Base-by-base conservation (phyloP, 2,113 vertebrate species). In the Callithrix jacchus region DNA sequence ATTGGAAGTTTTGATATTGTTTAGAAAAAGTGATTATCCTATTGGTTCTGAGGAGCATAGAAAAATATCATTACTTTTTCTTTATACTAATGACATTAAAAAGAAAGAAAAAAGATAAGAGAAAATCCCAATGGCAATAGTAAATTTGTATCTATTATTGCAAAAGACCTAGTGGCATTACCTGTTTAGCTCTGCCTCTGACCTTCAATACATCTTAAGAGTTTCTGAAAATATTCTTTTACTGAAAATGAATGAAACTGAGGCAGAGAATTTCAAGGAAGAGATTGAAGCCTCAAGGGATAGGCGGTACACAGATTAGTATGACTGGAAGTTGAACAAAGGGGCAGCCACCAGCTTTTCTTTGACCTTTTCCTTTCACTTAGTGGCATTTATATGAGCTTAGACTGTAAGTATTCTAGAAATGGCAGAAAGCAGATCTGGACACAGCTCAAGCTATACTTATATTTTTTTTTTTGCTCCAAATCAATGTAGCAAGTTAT, bases 161-260 rank as follows among this genome's bases (percentile, higher is more conserved):
- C 10, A 83, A 93, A 93, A 25, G n/a, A 77, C 30, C 66, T 25
- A 17, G 32, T 74, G 45, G 30, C 40, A 27, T 89, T 83, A 87
- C 17, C 56, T 95, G 32, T 77, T 93, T 81, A 80, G 35, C 45
- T 90, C 84, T 96, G 64, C 13, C 40, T 94, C 30, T 95, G 89
- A 93, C 70, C 83, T 95, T 96, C 56, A 85, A 81, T 40, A 61
- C 18, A 86, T 86, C 35, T 30, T 94, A 95, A 32, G 35, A 79
- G 32, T 77, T 89, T 89, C 82, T 89, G 70, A 68, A 74, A 96
- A 92, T 70, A 87, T 56, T 86, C 79, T 91, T 87, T 87, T 81
- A 68, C 25, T 96, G n/a, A 73, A 94, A 95, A 37, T 87, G 87
- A 97, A 89, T 92, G 95, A 96, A 96, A 93, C n/a, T 40, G 21